Evolutionary conservation across 2,797 vertebrate genomes (phyloP).

Genomic region (Enteromius mattozi): DNA sequence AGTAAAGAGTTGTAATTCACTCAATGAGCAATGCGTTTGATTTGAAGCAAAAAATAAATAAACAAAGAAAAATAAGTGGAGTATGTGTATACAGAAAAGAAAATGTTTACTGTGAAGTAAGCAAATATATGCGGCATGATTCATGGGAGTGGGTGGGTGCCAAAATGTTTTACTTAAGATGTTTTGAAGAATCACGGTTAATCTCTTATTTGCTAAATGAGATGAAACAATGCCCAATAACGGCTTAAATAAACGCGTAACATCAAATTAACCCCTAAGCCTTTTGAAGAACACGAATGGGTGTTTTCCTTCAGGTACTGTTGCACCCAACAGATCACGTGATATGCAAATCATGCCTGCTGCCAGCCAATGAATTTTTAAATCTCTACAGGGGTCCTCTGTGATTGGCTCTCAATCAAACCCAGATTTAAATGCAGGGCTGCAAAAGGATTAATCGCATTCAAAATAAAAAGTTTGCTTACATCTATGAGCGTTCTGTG

Average conservation of each 20-base stretch:
- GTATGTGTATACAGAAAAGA: not conserved
- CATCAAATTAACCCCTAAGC: not conserved
- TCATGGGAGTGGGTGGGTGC: not conserved
- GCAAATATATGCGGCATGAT: not conserved
- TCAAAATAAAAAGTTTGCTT: not conserved
- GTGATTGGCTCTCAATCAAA: slow-evolving; percentile 27
- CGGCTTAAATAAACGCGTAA: not conserved
- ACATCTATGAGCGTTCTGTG: not conserved
- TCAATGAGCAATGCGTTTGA: not conserved
- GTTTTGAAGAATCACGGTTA: not conserved
- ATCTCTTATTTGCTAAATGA: not conserved
- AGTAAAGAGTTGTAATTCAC: not conserved
- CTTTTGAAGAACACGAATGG: not conserved
- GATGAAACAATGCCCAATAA: not conserved
- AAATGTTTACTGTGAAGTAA: not conserved
- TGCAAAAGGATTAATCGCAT: not conserved
- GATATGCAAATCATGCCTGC: not conserved
- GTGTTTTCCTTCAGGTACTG: not conserved
- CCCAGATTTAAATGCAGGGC: not conserved
- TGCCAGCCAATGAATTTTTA: slow-evolving; percentile 5
- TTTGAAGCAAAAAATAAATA: not conserved
- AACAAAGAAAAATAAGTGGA: too few relatives aligned
- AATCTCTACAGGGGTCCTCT: slow-evolving; percentile 17
- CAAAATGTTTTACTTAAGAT: not conserved
- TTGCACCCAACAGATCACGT: not conserved